Conservation (phyloP, 92 coral and sea anemone genomes). For the Metridium senile region DNA sequence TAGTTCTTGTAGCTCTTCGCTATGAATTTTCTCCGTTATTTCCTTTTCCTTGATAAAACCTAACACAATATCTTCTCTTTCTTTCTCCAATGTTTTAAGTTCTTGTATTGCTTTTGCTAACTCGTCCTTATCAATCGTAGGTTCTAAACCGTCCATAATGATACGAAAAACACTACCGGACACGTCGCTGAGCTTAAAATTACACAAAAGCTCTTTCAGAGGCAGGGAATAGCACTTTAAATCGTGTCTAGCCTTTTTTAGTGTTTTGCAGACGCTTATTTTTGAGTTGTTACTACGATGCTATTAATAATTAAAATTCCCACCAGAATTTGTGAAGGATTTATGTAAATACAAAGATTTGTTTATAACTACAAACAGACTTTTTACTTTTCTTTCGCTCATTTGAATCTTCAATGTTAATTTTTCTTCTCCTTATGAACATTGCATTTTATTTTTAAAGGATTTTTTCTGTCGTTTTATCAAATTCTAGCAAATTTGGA, state of each 20-base stretch:
- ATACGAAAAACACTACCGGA: background rate
- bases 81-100: constrained; percentile 22
- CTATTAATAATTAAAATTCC: constrained; percentile 25
- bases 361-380: constrained; percentile 9
- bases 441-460: background rate
- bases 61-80: constrained; percentile 65
- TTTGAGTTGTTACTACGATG: constrained; percentile 21
- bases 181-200: background rate
- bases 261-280: constrained; percentile 15
- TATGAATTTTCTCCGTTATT: constrained; percentile 55
- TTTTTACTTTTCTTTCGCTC: background rate
- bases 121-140: constrained; percentile 14
- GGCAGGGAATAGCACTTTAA: background rate
- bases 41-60: constrained; percentile 81
- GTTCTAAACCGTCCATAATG: constrained; percentile 23
- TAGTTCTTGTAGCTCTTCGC: constrained; percentile 44
- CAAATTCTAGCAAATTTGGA: background rate
- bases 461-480: background rate
- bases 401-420: background rate
- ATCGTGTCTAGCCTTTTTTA: background rate
- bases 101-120: constrained; percentile 4
- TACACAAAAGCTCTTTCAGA: background rate
- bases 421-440: background rate
- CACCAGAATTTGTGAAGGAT: constrained; percentile 32
- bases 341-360: constrained; percentile 30